These are phyloP conservation scores for Phrynocephalus forsythii DNA, from an alignment of 2,797 vertebrate species.

Conservation along the genomic window DNA sequence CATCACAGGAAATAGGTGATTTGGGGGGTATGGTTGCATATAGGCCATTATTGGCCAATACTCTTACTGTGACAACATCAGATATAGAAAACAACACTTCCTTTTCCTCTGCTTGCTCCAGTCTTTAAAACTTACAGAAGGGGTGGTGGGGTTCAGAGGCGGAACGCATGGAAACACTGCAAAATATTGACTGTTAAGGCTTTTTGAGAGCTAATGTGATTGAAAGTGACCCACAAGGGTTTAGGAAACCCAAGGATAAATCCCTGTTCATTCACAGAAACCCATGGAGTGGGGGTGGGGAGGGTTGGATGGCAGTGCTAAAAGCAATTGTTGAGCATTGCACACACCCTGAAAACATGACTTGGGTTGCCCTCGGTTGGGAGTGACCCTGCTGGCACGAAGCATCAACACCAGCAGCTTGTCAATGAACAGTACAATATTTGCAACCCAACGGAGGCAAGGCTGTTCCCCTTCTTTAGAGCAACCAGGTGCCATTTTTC, in stretches of 20 bases:
- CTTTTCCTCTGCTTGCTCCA: neutral
- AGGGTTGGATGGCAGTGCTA: too few species aligned
- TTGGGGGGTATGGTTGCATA: neutral
- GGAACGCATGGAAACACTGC: neutral
- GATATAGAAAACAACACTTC: neutral
- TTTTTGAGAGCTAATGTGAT: too few species aligned
- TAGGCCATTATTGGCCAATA: neutral
- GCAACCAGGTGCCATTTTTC: neutral
- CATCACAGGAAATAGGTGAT: neutral
- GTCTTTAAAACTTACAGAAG: neutral
- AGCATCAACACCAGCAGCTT: neutral
- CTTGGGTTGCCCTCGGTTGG: too few species aligned
- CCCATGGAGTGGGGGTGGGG: too few species aligned
- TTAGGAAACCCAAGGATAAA: too few species aligned
- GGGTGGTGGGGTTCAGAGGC: neutral
- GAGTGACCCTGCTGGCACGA: too few species aligned
- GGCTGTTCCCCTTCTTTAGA: neutral
- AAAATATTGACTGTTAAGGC: neutral
- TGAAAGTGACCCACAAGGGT: too few species aligned
- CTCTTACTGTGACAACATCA: neutral
- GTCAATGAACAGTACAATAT: neutral
- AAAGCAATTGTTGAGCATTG: too few species aligned
- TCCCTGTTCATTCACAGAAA: too few species aligned
- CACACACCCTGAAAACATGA: too few species aligned
- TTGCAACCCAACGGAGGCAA: neutral